A percentile compares a stretch with the other conserved stretches of the same genome.
These are phyloP conservation scores for Hemiprocne comata DNA, from an alignment of 2,113 vertebrate genomes.

Conservation along the genomic window DNA sequence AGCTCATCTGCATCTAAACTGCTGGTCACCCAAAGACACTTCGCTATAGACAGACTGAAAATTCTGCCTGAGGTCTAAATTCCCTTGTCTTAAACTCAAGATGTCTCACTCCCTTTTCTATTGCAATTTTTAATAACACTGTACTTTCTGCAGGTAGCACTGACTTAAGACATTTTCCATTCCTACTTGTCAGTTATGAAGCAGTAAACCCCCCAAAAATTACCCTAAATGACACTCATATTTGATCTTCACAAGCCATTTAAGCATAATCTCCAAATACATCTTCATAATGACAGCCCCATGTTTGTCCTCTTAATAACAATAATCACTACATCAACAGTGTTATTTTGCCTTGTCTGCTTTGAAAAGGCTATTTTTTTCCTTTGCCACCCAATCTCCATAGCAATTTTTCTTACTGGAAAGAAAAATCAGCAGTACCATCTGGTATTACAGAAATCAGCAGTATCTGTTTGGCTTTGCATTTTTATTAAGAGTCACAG, in stretches of 20 bases:
- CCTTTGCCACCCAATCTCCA: conserved; percentile 3
- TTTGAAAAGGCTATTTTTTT: conserved; percentile 37
- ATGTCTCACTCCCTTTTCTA: neutral
- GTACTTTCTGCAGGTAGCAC: conserved; percentile 30
- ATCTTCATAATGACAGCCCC: conserved; percentile 64
- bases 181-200: conserved; percentile 42
- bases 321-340: conserved; percentile 62
- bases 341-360: conserved; percentile 55
- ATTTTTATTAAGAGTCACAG: neutral
- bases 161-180: conserved; percentile 16
- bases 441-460: neutral
- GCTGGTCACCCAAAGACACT: neutral
- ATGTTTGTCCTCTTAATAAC: conserved; percentile 64
- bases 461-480: neutral
- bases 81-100: neutral
- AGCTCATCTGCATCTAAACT: neutral
- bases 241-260: conserved; percentile 52
- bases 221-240: conserved; percentile 22
- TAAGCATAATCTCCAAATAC: conserved; percentile 42
- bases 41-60: neutral
- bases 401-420: conserved; percentile 9
- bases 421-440: conserved; percentile 23
- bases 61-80: neutral
- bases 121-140: conserved; percentile 3
- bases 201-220: conserved; percentile 27